A percentile compares a stretch with the other conserved stretches of the same genome.
phyloP scores from a whole-genome alignment of 2,113 vertebrate genomes.

The Plecturocebus donacophilus region DNA sequence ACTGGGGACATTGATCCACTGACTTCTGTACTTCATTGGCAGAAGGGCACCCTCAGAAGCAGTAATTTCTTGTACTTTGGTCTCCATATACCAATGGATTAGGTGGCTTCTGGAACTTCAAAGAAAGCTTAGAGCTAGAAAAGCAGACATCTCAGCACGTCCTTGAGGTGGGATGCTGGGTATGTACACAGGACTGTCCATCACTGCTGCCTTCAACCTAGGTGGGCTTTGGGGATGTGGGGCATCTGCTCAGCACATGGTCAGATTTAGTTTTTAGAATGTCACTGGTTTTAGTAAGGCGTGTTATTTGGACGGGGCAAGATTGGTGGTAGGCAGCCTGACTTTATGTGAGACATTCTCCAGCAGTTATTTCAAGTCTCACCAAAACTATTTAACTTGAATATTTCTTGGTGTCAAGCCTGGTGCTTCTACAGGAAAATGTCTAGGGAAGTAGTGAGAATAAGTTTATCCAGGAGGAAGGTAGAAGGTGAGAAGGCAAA shows the following conservation, averaged over 20 bases:
- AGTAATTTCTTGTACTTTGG: background rate
- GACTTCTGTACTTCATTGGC: background rate
- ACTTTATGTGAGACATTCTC: background rate
- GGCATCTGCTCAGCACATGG: background rate
- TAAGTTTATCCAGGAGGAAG: background rate
- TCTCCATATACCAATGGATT: background rate
- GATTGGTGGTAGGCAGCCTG: background rate
- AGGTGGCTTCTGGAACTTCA: background rate
- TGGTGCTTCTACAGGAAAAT: background rate
- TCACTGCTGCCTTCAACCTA: background rate
- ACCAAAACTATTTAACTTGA: background rate
- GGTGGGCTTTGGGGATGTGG: background rate
- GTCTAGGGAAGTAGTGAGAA: background rate
- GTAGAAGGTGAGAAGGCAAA: background rate
- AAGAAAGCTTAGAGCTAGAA: background rate
- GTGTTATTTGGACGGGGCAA: background rate
- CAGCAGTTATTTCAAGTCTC: background rate
- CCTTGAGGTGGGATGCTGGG: background rate
- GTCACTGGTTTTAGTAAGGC: background rate
- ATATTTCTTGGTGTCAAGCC: background rate
- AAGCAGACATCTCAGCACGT: background rate
- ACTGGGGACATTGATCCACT: background rate
- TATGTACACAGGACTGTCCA: accelerated
- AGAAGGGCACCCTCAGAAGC: background rate
- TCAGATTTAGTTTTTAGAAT: background rate